These are phyloP conservation scores for Motacilla tschutschensis DNA, from an alignment of 2,113 vertebrate genomes.

Conservation along the genomic window DNA sequence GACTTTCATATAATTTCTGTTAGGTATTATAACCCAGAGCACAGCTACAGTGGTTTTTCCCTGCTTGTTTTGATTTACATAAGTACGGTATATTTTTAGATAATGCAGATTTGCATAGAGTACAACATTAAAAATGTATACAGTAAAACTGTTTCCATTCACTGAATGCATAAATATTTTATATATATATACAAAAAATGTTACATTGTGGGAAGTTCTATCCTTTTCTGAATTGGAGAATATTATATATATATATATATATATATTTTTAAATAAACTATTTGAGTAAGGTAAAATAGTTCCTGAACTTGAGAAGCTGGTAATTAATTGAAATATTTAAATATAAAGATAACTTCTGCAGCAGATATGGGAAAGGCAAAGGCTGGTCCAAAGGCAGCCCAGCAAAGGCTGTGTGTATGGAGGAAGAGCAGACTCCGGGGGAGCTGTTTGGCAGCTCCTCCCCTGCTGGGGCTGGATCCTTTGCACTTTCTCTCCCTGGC, in stretches of 20 bases:
- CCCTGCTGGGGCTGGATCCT: background rate
- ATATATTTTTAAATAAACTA: conserved; percentile 83
- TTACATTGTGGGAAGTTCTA: conserved; percentile 76
- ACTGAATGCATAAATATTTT: conserved; percentile 80
- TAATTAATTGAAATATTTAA: conserved; percentile 69
- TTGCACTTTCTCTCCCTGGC: background rate
- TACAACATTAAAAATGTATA: conserved; percentile 76
- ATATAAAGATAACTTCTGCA: background rate
- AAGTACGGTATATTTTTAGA: conserved; percentile 63
- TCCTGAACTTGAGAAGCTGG: conserved; percentile 70
- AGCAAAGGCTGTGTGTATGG: background rate
- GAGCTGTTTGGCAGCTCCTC: background rate
- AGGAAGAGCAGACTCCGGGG: background rate
- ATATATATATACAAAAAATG: conserved; percentile 68
- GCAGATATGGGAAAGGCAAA: background rate
- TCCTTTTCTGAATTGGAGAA: conserved; percentile 79
- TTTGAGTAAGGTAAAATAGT: conserved; percentile 79
- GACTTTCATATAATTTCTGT: background rate
- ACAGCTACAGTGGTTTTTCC: conserved; percentile 28
- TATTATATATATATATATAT: conserved; percentile 76
- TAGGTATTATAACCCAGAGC: background rate
- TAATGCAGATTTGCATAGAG: conserved; percentile 65
- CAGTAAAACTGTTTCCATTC: conserved; percentile 79
- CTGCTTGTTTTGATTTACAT: conserved; percentile 56
- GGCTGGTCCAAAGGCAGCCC: background rate